These are phyloP conservation scores for Tricholaema leucomelas DNA, from an alignment of 2,113 vertebrate genomes.

Conservation along the genomic window DNA sequence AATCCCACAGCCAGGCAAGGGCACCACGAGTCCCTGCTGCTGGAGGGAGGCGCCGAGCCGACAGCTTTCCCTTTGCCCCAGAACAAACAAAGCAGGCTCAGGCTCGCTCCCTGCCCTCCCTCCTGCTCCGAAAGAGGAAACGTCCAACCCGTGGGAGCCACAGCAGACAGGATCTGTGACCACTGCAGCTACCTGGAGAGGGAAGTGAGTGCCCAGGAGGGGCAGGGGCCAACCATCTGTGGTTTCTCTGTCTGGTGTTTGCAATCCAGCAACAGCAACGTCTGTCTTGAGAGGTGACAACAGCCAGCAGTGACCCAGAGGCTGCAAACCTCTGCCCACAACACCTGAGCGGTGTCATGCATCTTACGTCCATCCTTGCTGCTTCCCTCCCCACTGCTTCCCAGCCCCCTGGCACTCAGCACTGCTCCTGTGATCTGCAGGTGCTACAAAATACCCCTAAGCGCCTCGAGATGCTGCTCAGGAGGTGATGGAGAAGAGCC, in stretches of 20 bases:
- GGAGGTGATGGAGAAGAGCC: background rate
- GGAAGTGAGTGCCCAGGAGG: rapidly evolving
- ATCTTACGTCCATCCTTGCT: background rate
- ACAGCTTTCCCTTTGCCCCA: background rate
- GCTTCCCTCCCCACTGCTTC: background rate
- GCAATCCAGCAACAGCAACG: background rate
- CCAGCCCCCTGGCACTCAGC: background rate
- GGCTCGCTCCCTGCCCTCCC: background rate
- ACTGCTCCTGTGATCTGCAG: background rate
- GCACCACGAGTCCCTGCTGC: background rate
- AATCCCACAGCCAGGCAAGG: background rate
- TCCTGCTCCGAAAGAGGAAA: background rate
- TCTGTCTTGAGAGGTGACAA: background rate
- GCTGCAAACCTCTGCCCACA: background rate
- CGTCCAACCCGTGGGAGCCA: rapidly evolving
- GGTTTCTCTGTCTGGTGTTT: background rate
- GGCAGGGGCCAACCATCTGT: background rate
- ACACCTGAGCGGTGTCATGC: rapidly evolving
- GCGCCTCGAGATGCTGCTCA: background rate
- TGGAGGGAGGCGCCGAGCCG: background rate
- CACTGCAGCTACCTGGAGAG: rapidly evolving
- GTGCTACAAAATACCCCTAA: background rate
- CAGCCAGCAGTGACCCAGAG: background rate
- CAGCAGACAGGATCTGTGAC: background rate
- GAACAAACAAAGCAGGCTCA: background rate